Evolutionary conservation across 2,888 invertebrate genomes (phyloP).

Genomic region (Axea sp.): DNA sequence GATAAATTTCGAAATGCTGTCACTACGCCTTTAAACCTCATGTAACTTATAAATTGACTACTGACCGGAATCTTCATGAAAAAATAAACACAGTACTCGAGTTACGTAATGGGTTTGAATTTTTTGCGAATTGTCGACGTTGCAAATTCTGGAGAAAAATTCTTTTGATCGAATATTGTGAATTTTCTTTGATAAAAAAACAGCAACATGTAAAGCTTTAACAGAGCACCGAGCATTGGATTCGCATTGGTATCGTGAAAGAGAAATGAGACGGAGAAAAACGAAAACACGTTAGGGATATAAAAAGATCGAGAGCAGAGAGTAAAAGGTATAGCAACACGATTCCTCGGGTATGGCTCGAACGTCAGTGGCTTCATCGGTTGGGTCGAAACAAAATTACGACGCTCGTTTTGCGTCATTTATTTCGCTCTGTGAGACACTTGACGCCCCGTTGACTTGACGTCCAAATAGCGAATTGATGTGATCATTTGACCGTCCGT

Average conservation of each 20-base stretch:
- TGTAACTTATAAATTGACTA: slow-evolving; percentile 4
- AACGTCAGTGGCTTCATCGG: slow-evolving; percentile 72
- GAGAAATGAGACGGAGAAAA: slow-evolving; percentile 43
- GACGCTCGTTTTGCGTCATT: slow-evolving; percentile 69
- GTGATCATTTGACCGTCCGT: slow-evolving; percentile 18
- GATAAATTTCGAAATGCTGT: too few relatives aligned
- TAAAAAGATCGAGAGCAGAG: slow-evolving; percentile 16
- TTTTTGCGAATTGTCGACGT: neutral
- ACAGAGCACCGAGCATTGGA: slow-evolving; percentile 18
- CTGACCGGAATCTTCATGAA: slow-evolving; percentile 1
- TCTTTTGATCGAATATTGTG: slow-evolving; percentile 21
- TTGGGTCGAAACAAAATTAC: slow-evolving; percentile 67
- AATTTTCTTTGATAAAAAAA: slow-evolving; percentile 24
- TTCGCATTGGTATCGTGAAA: slow-evolving; percentile 30
- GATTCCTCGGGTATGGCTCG: slow-evolving; percentile 61
- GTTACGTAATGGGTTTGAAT: neutral
- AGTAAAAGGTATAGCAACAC: slow-evolving; percentile 22
- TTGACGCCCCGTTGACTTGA: slow-evolving; percentile 38
- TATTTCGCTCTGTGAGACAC: slow-evolving; percentile 65
- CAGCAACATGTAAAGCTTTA: slow-evolving; percentile 22
- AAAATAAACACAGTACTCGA: neutral
- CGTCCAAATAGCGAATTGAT: slow-evolving; percentile 18
- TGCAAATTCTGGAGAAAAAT: slow-evolving; percentile 1
- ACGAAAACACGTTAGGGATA: slow-evolving; percentile 47
- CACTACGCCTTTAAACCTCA: neutral